phyloP scores from a whole-genome alignment of 2,113 vertebrate species.

The Lepidothrix coronata region DNA sequence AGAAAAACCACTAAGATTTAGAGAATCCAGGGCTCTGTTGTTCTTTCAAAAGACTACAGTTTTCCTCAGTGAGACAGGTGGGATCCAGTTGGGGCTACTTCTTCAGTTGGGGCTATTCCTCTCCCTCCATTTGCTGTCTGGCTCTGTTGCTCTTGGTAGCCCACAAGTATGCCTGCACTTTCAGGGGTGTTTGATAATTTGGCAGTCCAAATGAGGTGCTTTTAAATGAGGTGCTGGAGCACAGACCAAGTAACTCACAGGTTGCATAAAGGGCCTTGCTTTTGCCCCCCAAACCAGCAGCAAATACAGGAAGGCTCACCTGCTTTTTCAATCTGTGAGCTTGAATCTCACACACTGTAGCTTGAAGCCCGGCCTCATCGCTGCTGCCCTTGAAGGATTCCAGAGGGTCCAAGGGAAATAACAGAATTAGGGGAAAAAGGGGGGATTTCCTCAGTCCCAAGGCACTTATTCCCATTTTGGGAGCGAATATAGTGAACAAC shows the following conservation, averaged over 20 bases:
- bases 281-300: not conserved
- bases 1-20: not conserved
- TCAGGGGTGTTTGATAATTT: not conserved
- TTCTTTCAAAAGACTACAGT: not conserved
- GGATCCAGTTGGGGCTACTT: not conserved
- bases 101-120: not conserved
- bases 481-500: not conserved
- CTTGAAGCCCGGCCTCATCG: not conserved
- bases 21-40: not conserved
- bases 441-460: not conserved
- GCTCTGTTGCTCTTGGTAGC: not conserved
- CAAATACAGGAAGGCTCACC: not conserved
- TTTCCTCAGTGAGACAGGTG: not conserved
- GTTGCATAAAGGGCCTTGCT: not conserved
- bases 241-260: not conserved
- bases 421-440: not conserved
- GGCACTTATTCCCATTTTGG: not conserved
- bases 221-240: not conserved
- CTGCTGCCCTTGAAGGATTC: not conserved
- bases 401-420: not conserved
- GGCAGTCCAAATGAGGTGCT: not conserved
- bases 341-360: not conserved
- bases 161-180: not conserved
- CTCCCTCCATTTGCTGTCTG: not conserved
- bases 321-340: not conserved